A percentile compares a stretch with the other conserved stretches of the same genome.
Evolutionary conservation across 2,113 vertebrate genomes (phyloP).

Genomic region (Tautogolabrus adspersus): DNA sequence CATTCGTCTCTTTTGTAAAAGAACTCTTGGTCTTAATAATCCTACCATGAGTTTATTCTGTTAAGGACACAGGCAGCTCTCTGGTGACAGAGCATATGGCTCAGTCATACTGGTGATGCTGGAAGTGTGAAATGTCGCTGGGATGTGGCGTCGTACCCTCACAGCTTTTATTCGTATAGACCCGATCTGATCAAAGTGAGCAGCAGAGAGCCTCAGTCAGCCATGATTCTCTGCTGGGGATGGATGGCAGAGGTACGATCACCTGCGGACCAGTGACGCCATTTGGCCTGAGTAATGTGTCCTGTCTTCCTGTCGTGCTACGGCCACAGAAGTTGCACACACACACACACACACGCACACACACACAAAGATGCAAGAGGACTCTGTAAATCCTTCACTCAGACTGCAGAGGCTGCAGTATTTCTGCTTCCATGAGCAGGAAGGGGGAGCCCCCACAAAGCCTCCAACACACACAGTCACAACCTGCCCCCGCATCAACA

Average conservation of each 20-base stretch:
- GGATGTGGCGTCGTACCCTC: neutral
- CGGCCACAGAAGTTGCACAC: neutral
- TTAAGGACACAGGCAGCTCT: neutral
- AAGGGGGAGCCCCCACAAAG: neutral
- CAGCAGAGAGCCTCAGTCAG: slow-evolving; percentile 20
- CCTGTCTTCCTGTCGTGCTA: slow-evolving; percentile 10
- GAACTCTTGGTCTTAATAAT: neutral
- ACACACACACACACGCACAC: neutral
- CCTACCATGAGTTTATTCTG: neutral
- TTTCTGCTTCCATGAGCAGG: slow-evolving; percentile 57
- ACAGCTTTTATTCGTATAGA: slow-evolving; percentile 1
- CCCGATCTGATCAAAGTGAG: neutral
- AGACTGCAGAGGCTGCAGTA: slow-evolving; percentile 47
- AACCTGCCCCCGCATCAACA: neutral
- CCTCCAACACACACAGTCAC: neutral
- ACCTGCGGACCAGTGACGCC: slow-evolving; percentile 17
- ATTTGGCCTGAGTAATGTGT: slow-evolving; percentile 31
- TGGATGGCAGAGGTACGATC: slow-evolving; percentile 19
- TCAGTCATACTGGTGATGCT: neutral
- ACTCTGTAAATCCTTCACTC: slow-evolving; percentile 7
- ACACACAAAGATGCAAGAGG: neutral
- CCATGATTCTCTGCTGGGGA: slow-evolving; percentile 5
- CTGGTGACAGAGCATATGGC: slow-evolving; percentile 2
- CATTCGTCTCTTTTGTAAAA: neutral
- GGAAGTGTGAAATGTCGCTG: neutral